Evolutionary conservation across 92 coral and sea anemone species (phyloP).

Genomic region (Hydrozoanthus gracilis): DNA sequence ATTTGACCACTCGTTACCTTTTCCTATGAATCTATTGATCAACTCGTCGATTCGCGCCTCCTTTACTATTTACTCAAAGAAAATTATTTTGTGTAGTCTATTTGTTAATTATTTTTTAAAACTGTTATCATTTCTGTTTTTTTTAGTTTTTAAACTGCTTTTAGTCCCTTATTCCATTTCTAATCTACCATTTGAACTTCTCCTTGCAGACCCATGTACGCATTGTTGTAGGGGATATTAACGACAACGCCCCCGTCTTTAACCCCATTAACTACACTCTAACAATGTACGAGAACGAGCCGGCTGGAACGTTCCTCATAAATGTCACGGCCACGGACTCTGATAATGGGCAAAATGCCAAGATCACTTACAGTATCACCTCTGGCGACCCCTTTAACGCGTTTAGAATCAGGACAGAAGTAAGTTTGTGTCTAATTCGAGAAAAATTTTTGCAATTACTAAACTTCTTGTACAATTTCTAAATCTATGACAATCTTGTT

Average conservation of each 20-base stretch:
- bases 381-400: slow-evolving; percentile 76
- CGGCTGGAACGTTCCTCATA: slow-evolving; percentile 70
- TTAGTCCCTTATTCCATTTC: too few species aligned
- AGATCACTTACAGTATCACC: slow-evolving; percentile 78
- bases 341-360: slow-evolving; percentile 90
- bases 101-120: too few species aligned
- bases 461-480: too few species aligned
- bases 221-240: slow-evolving; percentile 84
- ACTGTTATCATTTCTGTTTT: too few species aligned
- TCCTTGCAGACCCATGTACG: slow-evolving; percentile 74
- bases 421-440: slow-evolving; percentile 4
- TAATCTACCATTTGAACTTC: background rate
- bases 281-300: slow-evolving; percentile 80
- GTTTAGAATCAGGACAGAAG: slow-evolving; percentile 77
- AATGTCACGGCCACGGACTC: slow-evolving; percentile 91
- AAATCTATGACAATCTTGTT: too few species aligned
- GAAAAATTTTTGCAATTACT: too few species aligned
- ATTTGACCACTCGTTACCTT: too few species aligned
- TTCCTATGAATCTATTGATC: too few species aligned
- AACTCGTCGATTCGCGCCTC: too few species aligned
- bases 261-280: slow-evolving; percentile 90
- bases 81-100: too few species aligned
- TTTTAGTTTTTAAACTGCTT: too few species aligned
- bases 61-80: too few species aligned
- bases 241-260: slow-evolving; percentile 88